Evolutionary conservation across 2,113 vertebrate genomes (phyloP), one percentile per base, ranked within the genome.

Genomic region (Odocoileus hemionus): DNA sequence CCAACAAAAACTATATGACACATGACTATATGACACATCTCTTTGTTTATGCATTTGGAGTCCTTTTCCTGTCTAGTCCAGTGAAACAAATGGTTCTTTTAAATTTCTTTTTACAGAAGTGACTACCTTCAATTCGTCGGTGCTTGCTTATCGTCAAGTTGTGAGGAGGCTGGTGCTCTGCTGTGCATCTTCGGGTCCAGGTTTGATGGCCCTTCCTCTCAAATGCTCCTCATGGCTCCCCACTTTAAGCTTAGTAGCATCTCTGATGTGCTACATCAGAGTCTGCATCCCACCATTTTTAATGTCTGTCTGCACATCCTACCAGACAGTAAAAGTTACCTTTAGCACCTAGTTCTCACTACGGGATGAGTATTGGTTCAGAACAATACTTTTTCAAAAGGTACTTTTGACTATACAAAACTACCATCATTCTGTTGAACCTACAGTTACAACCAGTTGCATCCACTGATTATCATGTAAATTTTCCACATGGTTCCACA

Each of bases 61-160:
- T 25, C 15, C 9, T 91, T 80, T 39, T 82, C 47, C 17, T 45
- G 30, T 12, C 58, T 70, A 55, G 30, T 19, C 3, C 17, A 74
- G 8, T 43, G 47, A 13, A 17, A 86, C 26, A 36, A 45, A 70
- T 67, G 28, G 19, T n/a, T 16, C 14, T 87, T 89, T 36, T 3
- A 19, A 14, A 87, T 96, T 95, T 85, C 6, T 78, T 80, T 89
- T 39, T 36, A 25, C 23, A 94, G 61, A 54, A 21, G 47, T 55
- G 67, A 82, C 30, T 17, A 5, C 14, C 36, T 89, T 58, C 43
- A 64, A 19, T 15, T 28, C 16, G 0, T 12, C 33, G 6, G 7
- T 19, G 33, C 28, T 52, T 58, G 30, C 2, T 85, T 9, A 30
- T 10, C 55, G 6, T 80, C 70, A 43, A 28, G 3, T 52, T 45